Evolutionary conservation across 2,113 vertebrate genomes (phyloP), one percentile per base, ranked within the genome.

Genomic region (Lonchura striata): DNA sequence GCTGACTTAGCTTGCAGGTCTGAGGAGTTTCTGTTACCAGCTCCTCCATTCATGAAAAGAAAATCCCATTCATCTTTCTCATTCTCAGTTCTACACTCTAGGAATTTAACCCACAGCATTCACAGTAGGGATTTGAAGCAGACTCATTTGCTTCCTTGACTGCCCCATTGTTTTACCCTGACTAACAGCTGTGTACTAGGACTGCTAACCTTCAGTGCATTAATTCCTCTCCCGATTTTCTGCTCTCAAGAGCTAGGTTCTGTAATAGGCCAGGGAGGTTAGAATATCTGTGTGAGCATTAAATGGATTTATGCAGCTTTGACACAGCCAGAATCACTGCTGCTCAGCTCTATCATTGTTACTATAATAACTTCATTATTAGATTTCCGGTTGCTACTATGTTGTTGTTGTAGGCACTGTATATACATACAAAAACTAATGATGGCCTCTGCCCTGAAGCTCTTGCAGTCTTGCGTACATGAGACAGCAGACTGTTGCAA

Each of bases 361-460:
- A 71, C 59, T 61, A 3, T 87, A 92, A 86, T 56, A 82, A 60
- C 60, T 81, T 92, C 70, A 91, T 95, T 90, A 80, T 80, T 90
- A 94, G 63, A 82, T 88, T 96, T 94, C 65, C n/a, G 3, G 39
- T 82, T 91, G 65, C 74, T 88, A 46, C 47, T 88, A 42, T 76
- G 49, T 53, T 91, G 47, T 85, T 87, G 41, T 92, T 93, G 66
- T 64, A 86, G 63, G 23, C 70, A 61, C 54, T 90, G 57, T 69
- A 65, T 72, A 87, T 89, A 78, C 77, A 83, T 65, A 59, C 6
- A 59, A 70, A 90, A 89, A 19, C 47, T 15, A 2, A 39, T 56
- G 4, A 42, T 30, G 78, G 46, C 35, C 61, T 94, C 33, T 94
- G 61, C 89, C 82, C 78, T 69, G 74, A 72, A 94, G 79, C 63